Conservation (phyloP, 2,888 invertebrate genomes). For the Agelastica alni region DNA sequence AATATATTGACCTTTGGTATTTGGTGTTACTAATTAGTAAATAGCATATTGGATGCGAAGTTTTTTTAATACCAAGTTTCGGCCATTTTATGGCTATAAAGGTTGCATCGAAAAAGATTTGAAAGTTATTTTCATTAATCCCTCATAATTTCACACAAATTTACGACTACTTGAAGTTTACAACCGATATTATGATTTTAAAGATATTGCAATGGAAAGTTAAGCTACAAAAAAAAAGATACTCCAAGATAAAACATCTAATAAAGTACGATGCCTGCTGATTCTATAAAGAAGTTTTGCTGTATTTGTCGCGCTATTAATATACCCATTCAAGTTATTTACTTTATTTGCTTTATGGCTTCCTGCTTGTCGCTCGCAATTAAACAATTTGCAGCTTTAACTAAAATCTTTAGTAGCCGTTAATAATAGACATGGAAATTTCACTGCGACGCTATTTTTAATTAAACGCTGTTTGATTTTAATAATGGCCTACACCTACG, state of each 20-base stretch:
- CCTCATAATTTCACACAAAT: too few species aligned
- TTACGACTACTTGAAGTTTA: too few species aligned
- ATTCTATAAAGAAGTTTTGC: slow-evolving; percentile 12
- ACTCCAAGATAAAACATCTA: slow-evolving; percentile 1
- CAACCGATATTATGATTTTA: too few species aligned
- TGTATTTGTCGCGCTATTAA: slow-evolving; percentile 22
- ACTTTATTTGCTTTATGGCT: slow-evolving; percentile 11
- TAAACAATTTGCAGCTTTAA: slow-evolving; percentile 6
- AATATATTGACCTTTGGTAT: too few species aligned
- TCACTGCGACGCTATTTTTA: not conserved
- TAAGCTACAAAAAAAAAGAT: not conserved
- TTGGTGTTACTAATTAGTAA: too few species aligned
- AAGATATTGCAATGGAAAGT: not conserved
- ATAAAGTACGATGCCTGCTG: slow-evolving; percentile 22
- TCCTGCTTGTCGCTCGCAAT: slow-evolving; percentile 16
- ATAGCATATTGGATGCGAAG: too few species aligned
- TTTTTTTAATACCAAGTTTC: too few species aligned
- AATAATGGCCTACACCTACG: not conserved
- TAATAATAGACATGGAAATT: not conserved
- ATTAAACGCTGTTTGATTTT: not conserved
- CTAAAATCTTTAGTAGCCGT: not conserved
- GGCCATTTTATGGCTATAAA: too few species aligned
- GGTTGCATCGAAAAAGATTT: too few species aligned
- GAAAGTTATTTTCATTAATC: too few species aligned
- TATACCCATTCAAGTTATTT: slow-evolving; percentile 13